Base-by-base conservation (phyloP, 2,888 invertebrate species). In the Cephus runcator region DNA sequence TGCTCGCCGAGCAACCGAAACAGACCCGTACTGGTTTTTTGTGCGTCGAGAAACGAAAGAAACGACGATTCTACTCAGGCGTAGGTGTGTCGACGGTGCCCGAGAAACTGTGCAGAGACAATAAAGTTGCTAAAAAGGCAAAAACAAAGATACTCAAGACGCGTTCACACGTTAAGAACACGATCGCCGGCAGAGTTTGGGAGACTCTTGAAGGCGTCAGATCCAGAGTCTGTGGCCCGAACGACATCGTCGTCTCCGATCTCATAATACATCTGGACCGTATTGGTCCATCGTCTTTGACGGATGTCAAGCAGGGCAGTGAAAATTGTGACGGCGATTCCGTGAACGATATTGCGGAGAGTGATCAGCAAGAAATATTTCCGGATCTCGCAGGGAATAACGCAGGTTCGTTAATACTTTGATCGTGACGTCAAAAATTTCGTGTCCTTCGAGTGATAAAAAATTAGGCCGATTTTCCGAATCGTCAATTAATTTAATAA, bases 161-260 rank as follows among this genome's bases (percentile, higher is more conserved):
- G 77, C 82, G 84, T 76, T 76, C 81, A 75, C 80, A 79, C 74
- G 77, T 83, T n/a, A 83, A 84, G 74, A 83, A 81, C 69, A 83
- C 88, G 34, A 86, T 89, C 2, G 89, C 88, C 36, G 84, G 86
- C 23, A 88, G 87, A 79, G 88, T 90, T 74, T 89, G 89, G 89
- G 88, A 88, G 56, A 88, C 88, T 15, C 82, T 89, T 15, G 84
- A 85, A 34, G 87, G 87, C 6, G 88, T 87, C 34, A 87, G 83
- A 56, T 84, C 75, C 31, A 86, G 87, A 6, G 71, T 31, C 71
- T 71, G 71, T 23, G 85, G 82, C 35, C 83, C 85, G 68, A 81
- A 78, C 79, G 87, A 86, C 33, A 85, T 84, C 78, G 81, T 83
- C 40, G 83, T 83, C 12, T 81, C 84, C 23, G 84, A 82, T 1